Base-by-base conservation (phyloP, 2,113 vertebrate genomes). In the Sialia sialis region DNA sequence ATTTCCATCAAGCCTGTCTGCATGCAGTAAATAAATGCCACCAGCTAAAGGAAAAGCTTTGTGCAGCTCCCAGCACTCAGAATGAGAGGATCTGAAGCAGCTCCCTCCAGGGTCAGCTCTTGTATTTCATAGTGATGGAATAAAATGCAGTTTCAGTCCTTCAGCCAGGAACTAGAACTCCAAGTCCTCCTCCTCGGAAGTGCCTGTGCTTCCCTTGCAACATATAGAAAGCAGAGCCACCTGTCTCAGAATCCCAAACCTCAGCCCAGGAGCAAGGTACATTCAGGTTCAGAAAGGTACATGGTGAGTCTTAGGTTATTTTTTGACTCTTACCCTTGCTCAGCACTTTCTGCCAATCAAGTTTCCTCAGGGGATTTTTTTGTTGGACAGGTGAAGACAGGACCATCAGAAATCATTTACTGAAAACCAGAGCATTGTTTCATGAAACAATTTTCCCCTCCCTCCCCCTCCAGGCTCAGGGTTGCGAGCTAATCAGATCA, bases 361-460 rank as follows among this genome's bases (percentile, higher is more conserved):
- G 19, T n/a, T 72, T 81, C 72, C 79, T 69, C 55, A 22, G 44
- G 72, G 66, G 76, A 70, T 46, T 68, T 58, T 74, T 88, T 75
- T 62, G 70, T 80, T 80, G 83, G 88, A 55, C 64, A 87, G 84
- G 36, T 70, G 77, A 92, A 73, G 79, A 84, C 29, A 16, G 68
- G 32, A 92, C 23, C 55, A 66, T 32, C 55, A 92, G 81, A 38
- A 95, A 91, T 60, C 62, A 73, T 77, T 87, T 91, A n/a, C 8
- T 90, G 91, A 80, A 96, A 85, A 59, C 15, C 66, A 87, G 14
- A 83, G 91, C 60, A 68, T 94, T 94, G 95, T 93, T 92, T 86
- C 83, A 77, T 84, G 75, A 94, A 94, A 83, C 59, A 88, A 86
- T 90, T 70, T 66, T 74, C 72, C 78, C 74, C 72, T 81, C 51